These are phyloP conservation scores for Drosophila melanosoma DNA, from an alignment of 2,888 invertebrate genomes.

Conservation along the genomic window DNA sequence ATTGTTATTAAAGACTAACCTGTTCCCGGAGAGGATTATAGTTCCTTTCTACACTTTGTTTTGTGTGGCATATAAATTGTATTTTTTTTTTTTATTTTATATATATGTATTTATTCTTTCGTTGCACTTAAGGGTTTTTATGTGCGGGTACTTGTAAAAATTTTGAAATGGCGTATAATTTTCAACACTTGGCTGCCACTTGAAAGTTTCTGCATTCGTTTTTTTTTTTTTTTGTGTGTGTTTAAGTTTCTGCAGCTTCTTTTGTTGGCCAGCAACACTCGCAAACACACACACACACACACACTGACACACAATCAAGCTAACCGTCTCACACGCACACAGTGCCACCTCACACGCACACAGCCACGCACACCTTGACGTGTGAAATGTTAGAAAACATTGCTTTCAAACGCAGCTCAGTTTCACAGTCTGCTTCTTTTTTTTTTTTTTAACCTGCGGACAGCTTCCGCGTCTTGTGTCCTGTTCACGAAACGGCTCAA, in stretches of 20 bases:
- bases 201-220: constrained; percentile 45
- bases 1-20: constrained; percentile 19
- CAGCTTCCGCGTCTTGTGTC: constrained; percentile 76
- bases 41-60: constrained; percentile 9
- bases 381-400: constrained; percentile 56
- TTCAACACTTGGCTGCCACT: constrained; percentile 48
- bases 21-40: constrained; percentile 5
- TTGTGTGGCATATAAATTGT: neutral
- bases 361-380: constrained; percentile 58
- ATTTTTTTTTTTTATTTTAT: neutral
- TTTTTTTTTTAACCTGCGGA: constrained; percentile 20
- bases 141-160: constrained; percentile 29
- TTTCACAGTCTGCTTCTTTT: constrained; percentile 20
- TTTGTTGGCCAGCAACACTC: constrained; percentile 46
- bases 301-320: constrained; percentile 8
- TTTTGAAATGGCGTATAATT: constrained; percentile 46
- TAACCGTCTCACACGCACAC: constrained; percentile 34
- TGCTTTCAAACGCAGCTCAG: constrained; percentile 46
- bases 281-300: constrained; percentile 24
- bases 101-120: neutral
- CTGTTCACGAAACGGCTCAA: constrained; percentile 77
- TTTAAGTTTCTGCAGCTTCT: constrained; percentile 30
- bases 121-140: constrained; percentile 21
- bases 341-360: constrained; percentile 21
- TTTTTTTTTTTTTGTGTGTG: constrained; percentile 10